phyloP scores from a whole-genome alignment of 2,888 invertebrate species.

The Zygothrica quintamaculata region DNA sequence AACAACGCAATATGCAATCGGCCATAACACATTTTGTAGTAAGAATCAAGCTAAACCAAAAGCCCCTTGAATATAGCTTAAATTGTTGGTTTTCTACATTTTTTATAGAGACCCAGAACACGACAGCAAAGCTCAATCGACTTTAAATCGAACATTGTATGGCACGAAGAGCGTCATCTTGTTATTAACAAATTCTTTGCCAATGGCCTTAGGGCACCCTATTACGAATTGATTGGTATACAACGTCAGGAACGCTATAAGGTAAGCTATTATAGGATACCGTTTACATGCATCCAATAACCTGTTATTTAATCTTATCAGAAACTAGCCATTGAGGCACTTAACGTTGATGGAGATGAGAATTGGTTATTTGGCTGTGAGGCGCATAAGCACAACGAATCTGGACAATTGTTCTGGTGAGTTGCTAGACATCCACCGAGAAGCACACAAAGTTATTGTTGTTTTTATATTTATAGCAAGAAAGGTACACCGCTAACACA shows the following conservation, averaged over 20 bases:
- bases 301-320: slow-evolving; percentile 16
- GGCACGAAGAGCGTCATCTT: slow-evolving; percentile 86
- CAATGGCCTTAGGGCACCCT: slow-evolving; percentile 72
- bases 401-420: slow-evolving; percentile 46
- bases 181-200: slow-evolving; percentile 79
- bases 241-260: slow-evolving; percentile 73
- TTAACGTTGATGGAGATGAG: slow-evolving; percentile 87
- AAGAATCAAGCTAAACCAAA: slow-evolving; percentile 16
- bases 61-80: neutral
- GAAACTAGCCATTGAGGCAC: slow-evolving; percentile 87
- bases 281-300: neutral
- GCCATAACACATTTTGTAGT: slow-evolving; percentile 82
- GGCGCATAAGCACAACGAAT: slow-evolving; percentile 84
- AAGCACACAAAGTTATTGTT: neutral
- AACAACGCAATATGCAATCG: slow-evolving; percentile 68
- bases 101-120: slow-evolving; percentile 37
- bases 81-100: neutral
- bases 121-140: slow-evolving; percentile 45
- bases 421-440: neutral
- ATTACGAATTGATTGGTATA: slow-evolving; percentile 80
- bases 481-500: slow-evolving; percentile 87
- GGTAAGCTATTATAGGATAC: slow-evolving; percentile 48
- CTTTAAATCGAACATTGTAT: slow-evolving; percentile 62
- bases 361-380: slow-evolving; percentile 93
- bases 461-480: slow-evolving; percentile 38